Base-by-base conservation (phyloP, 2,113 vertebrate genomes). In the Pogonocichla stellata region DNA sequence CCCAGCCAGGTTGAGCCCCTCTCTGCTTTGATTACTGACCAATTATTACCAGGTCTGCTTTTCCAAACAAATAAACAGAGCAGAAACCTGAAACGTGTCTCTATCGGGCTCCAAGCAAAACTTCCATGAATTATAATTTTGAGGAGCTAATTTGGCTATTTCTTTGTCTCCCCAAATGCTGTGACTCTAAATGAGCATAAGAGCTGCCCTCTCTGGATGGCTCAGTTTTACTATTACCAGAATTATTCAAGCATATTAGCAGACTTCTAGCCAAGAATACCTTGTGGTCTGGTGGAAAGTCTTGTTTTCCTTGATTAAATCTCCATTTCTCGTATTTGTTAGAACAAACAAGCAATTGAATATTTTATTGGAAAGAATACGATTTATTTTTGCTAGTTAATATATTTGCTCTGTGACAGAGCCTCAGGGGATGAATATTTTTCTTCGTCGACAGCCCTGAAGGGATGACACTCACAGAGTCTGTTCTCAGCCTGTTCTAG, bases 221-320 rank as follows among this genome's bases (percentile, higher is more conserved):
- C n/a, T 90, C 72, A 17, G 26, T 79, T 88, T 80, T 90, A 88
- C 72, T 56, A 50, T 80, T 86, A 86, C 80, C 72, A 56, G 85
- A 74, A 88, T 71, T 92, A 94, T 61, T 95, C 75, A 94, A 88
- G 75, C 88, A 74, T 88, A 92, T 90, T 92, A 92, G 90, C 75
- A 94, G 85, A 80, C 22, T 78, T 72, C 53, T 53, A 86, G 69
- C 75, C 82, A 93, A 74, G 80, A 95, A 94, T 90, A 92, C 53
- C 72, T 94, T 79, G 80, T 80, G 93, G 69, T 88, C 90, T 93
- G 82, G 74, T 90, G 51, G 25, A 28, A 92, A 92, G 48, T 70
- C 82, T 81, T 92, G 72, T 93, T 95, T 95, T 92, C 86, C 77
- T 93, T 92, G 69, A 92, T 93, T 94, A 94, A 95, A 92, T 56